Percentiles rank a stretch among this genome's conserved stretches.
Evolutionary conservation across 2,113 vertebrate genomes (phyloP).

Genomic region (Dermatemys mawii): DNA sequence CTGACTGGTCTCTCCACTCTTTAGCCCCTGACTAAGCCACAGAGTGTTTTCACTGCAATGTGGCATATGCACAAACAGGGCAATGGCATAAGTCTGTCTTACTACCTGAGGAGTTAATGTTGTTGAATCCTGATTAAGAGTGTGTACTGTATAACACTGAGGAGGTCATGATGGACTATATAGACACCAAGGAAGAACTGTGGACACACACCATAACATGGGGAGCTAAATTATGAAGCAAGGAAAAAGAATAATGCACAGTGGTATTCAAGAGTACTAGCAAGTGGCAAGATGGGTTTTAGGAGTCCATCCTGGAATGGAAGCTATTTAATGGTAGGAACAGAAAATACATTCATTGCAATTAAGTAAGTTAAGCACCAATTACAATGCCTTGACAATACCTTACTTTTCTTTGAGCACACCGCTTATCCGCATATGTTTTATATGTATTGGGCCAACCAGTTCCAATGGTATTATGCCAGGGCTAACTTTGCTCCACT

Average conservation of each 20-base stretch:
- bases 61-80: background rate
- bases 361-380: no score
- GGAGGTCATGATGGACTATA: background rate
- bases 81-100: background rate
- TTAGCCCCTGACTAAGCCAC: background rate
- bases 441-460: background rate
- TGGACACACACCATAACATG: background rate
- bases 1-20: background rate
- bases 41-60: background rate
- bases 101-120: background rate
- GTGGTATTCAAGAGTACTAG: background rate
- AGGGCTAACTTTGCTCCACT: background rate
- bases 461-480: background rate
- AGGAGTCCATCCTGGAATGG: background rate
- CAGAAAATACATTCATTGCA: background rate
- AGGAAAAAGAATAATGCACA: background rate
- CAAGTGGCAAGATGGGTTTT: background rate
- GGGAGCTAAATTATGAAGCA: background rate
- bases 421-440: background rate
- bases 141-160: background rate
- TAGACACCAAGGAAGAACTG: background rate
- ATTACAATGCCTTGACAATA: no score
- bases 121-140: background rate
- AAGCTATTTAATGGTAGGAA: background rate
- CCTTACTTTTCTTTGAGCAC: background rate